Conservation (phyloP, 1,140 invertebrate species). For the Nasonia giraulti region DNA sequence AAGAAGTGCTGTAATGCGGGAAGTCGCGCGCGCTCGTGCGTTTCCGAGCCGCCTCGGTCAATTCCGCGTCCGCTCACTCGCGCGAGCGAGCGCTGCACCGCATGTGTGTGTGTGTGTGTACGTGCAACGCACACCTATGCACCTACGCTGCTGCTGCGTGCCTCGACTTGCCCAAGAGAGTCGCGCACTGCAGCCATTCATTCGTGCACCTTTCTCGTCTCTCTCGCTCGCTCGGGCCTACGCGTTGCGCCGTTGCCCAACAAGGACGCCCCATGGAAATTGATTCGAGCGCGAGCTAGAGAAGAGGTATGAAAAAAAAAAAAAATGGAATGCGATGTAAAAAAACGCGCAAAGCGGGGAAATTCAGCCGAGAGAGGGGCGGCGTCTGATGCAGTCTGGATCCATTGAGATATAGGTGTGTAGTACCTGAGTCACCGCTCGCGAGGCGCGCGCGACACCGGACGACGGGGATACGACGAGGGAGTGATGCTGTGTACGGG, state of each 20-base stretch:
- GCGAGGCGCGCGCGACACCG: no score
- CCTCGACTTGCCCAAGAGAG: constrained; percentile 41
- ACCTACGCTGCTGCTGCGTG: constrained; percentile 21
- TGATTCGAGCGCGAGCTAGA: constrained; percentile 22
- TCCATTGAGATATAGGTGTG: background rate
- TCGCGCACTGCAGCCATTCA: constrained; percentile 21
- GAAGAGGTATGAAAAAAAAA: background rate
- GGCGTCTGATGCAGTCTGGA: background rate
- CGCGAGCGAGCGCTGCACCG: background rate
- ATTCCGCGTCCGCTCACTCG: constrained; percentile 32
- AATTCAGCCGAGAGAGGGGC: background rate
- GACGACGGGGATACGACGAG: no score
- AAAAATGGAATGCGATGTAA: background rate
- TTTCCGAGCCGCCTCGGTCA: constrained; percentile 40
- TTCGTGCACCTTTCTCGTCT: constrained; percentile 16
- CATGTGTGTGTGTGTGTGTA: no score
- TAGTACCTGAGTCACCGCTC: background rate
- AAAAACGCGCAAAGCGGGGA: background rate
- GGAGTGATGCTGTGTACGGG: background rate
- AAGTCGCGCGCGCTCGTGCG: constrained; percentile 43
- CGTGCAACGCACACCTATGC: background rate
- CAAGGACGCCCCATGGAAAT: constrained; percentile 39
- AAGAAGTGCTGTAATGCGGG: constrained; percentile 44
- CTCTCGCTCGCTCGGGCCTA: background rate
- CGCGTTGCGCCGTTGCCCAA: background rate